Percentiles rank a stretch among this genome's conserved stretches.
These are phyloP conservation scores for Eupelmus urozonus DNA, from an alignment of 2,888 invertebrate species.

Conservation along the genomic window DNA sequence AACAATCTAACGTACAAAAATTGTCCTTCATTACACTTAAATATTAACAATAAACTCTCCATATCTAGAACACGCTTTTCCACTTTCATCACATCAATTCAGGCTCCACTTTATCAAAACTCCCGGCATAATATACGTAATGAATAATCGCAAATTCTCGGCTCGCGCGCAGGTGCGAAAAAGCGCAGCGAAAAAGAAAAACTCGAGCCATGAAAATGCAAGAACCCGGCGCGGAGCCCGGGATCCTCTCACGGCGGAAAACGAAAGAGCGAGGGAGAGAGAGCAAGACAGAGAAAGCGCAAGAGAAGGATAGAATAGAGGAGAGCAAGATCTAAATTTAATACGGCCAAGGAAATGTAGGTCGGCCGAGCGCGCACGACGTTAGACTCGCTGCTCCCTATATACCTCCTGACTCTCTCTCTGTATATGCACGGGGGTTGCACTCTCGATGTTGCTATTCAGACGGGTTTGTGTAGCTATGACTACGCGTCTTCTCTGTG, in stretches of 20 bases:
- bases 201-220: not conserved
- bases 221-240: no score
- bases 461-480: not conserved
- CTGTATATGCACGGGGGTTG: slow-evolving; percentile 15
- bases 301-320: not conserved
- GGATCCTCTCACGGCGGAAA: not conserved
- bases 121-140: no score
- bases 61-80: no score
- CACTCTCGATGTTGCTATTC: slow-evolving; percentile 48
- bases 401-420: not conserved
- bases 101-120: no score
- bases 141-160: no score
- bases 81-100: no score
- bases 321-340: slow-evolving; percentile 66
- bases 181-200: not conserved
- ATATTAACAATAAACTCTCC: no score
- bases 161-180: no score
- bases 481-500: not conserved
- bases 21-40: no score
- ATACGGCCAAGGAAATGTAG: slow-evolving; percentile 66
- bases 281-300: not conserved
- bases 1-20: no score
- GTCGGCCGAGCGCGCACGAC: slow-evolving; percentile 56
- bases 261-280: not conserved
- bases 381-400: not conserved